Evolutionary conservation across 1,140 invertebrate genomes (phyloP).

Genomic region (Drosophila sucinea): DNA sequence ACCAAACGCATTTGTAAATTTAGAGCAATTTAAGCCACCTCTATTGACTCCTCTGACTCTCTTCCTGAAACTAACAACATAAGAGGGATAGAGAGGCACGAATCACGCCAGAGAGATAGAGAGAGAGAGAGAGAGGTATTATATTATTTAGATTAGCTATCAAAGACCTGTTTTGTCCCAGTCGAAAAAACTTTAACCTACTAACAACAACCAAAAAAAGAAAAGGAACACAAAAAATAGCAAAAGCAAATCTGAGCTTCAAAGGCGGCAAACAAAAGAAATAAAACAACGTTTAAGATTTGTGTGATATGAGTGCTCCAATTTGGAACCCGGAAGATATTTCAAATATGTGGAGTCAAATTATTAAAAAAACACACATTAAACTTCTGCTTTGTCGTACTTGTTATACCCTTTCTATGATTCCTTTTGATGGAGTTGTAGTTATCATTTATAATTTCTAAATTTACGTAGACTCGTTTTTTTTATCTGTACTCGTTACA

Average conservation of each 20-base stretch:
- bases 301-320: slow-evolving; percentile 47
- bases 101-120: slow-evolving; percentile 1
- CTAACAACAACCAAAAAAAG: slow-evolving; percentile 13
- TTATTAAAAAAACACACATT: not conserved
- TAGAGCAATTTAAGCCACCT: slow-evolving; percentile 56
- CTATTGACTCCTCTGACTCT: slow-evolving; percentile 12
- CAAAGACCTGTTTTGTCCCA: slow-evolving; percentile 35
- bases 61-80: slow-evolving; percentile 49
- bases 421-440: no score
- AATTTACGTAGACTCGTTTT: no score
- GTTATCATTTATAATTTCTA: no score
- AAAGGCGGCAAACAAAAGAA: slow-evolving; percentile 40
- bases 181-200: slow-evolving; percentile 45
- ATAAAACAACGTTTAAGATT: slow-evolving; percentile 42
- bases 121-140: not conserved
- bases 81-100: slow-evolving; percentile 22
- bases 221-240: not conserved
- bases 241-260: slow-evolving; percentile 29
- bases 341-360: slow-evolving; percentile 30
- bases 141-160: slow-evolving; percentile 10
- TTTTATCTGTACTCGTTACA: no score
- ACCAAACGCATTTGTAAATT: slow-evolving; percentile 60
- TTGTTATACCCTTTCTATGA: not conserved
- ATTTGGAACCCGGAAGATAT: slow-evolving; percentile 70
- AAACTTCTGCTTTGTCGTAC: not conserved